Evolutionary conservation across 2,113 vertebrate genomes (phyloP), one percentile per base, ranked within the genome.

Genomic region (Poeciliopsis retropinna): DNA sequence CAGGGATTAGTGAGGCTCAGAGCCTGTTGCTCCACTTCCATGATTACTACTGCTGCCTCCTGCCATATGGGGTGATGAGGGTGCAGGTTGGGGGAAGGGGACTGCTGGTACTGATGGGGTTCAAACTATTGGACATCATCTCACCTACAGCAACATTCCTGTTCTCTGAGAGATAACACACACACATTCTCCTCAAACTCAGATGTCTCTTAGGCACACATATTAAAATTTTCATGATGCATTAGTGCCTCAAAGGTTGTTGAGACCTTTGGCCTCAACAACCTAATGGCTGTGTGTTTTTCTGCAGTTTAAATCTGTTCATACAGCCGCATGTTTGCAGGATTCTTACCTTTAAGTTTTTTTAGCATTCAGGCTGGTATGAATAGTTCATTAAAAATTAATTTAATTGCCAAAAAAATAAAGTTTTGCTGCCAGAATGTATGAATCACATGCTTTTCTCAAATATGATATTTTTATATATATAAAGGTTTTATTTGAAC

Each of bases 21-120:
- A 86, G 86, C 93, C 88, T 93, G 90, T 92, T 94, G 94, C 92
- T 94, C 93, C 91, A 95, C 91, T 94, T 93, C 93, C 88, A 91
- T 94, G 92, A 95, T 94, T 94, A 94, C 91, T 92, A 91, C 91
- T 93, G 89, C 89, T 93, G 91, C 90, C 90, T 82, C 62, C 83
- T 82, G 91, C 92, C 94, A 95, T 95, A 94, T 95, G 94, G 93
- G 90, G 31, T 70, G 78, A 60, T 67, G 81, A 84, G 84, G 83
- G 64, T 75, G 84, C 80, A 73, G 91, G 84, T 85, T 81, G 84
- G 76, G 75, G 32, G 32, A 60, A 76, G 60, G 74, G 54, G 51
- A n/a, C 34, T 37, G 25, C 13, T 41, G 62, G 30, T 32, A 19
- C 62, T 28, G 19, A 41, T 28, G 77, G 39, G 74, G 62, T 47